These are phyloP conservation scores for Gadopsis marmoratus DNA, from an alignment of 2,797 vertebrate species.

Conservation along the genomic window DNA sequence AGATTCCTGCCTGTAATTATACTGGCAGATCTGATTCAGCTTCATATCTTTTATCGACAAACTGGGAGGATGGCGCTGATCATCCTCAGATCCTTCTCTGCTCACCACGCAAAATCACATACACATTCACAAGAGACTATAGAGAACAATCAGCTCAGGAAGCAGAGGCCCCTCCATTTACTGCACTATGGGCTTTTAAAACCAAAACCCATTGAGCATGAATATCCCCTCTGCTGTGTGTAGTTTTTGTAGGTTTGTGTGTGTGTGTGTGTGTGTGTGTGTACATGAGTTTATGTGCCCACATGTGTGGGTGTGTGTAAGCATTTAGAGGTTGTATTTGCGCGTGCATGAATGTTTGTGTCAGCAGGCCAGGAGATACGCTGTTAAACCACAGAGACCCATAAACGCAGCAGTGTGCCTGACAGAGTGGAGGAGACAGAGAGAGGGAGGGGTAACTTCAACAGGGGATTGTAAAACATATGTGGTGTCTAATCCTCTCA, in stretches of 20 bases:
- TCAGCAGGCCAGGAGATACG: slow-evolving; percentile 75
- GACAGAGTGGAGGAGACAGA: slow-evolving; percentile 35
- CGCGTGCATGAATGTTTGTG: slow-evolving; percentile 60
- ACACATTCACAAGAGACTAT: slow-evolving; percentile 9
- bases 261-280: slow-evolving; percentile 1
- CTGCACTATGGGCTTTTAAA: slow-evolving; percentile 27
- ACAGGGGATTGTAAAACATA: slow-evolving; percentile 70
- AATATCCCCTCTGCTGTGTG: slow-evolving; percentile 27
- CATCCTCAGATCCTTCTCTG: slow-evolving; percentile 34
- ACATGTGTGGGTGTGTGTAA: slow-evolving; percentile 43
- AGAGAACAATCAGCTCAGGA: slow-evolving; percentile 11
- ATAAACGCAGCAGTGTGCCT: slow-evolving; percentile 71
- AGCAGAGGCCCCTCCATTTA: slow-evolving; percentile 27
- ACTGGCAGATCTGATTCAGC: slow-evolving; percentile 69
- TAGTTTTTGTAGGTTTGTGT: slow-evolving; percentile 9
- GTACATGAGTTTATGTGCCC: slow-evolving; percentile 26
- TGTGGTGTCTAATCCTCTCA: slow-evolving; percentile 72
- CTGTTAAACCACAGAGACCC: slow-evolving; percentile 69
- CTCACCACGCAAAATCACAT: slow-evolving; percentile 13
- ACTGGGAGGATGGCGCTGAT: slow-evolving; percentile 37
- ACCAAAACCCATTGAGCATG: slow-evolving; percentile 35
- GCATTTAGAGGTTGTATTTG: slow-evolving; percentile 46
- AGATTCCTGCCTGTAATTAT: slow-evolving; percentile 79
- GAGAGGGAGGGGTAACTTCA: slow-evolving; percentile 56
- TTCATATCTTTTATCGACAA: slow-evolving; percentile 60